Percentiles rank a stretch among this genome's conserved stretches.
Conservation (phyloP, 2,888 invertebrate genomes). For the Hypena proboscidalis region DNA sequence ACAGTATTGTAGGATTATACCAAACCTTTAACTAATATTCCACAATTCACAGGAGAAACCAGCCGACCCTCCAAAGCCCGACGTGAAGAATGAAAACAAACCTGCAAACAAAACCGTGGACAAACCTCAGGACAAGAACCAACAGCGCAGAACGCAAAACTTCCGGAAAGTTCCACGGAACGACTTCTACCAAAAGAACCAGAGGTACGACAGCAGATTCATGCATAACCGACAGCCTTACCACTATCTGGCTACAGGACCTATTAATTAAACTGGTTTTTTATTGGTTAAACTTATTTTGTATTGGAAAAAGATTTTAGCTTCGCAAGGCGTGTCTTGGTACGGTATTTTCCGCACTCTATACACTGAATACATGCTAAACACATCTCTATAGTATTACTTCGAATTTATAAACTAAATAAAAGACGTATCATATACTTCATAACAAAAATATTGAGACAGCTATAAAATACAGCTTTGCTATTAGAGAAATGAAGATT, state of each 20-base stretch:
- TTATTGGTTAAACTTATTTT: conserved; percentile 29
- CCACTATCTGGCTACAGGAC: conserved; percentile 78
- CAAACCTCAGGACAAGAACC: conserved; percentile 56
- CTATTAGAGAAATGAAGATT: too few species aligned
- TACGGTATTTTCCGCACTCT: too few species aligned
- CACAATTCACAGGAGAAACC: conserved; percentile 59
- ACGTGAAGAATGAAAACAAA: conserved; percentile 50
- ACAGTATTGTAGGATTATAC: too few species aligned
- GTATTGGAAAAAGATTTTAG: conserved; percentile 3
- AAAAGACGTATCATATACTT: too few species aligned
- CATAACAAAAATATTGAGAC: too few species aligned
- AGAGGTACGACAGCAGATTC: conserved; percentile 74
- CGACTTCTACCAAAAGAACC: conserved; percentile 74
- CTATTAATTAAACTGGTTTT: conserved; percentile 66
- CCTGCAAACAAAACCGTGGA: conserved; percentile 60
- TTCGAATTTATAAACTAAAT: too few species aligned
- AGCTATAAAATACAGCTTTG: too few species aligned
- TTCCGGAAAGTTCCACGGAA: conserved; percentile 69
- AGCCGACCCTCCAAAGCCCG: conserved; percentile 43
- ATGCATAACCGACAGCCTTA: conserved; percentile 75
- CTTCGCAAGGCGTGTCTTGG: too few species aligned
- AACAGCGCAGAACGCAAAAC: conserved; percentile 67
- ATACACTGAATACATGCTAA: too few species aligned
- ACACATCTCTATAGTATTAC: too few species aligned
- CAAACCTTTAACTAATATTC: neutral